Conservation (phyloP, 2,888 invertebrate species). For the Augochlorella aurata region DNA sequence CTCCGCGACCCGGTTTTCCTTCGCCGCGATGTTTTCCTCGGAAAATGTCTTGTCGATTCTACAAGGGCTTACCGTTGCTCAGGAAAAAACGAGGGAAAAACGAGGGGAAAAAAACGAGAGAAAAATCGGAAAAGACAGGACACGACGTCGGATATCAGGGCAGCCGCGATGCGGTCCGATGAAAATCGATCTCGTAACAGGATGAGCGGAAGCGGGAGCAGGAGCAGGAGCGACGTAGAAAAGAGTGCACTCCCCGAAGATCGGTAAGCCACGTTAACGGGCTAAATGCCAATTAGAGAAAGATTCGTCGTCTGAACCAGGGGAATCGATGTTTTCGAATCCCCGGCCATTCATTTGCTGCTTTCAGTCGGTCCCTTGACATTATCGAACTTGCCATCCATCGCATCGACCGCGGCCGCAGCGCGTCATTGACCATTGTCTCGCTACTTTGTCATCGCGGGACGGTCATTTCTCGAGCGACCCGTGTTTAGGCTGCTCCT, state of each 20-base stretch:
- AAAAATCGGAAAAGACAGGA: slow-evolving; percentile 16
- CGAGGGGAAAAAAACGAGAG: not conserved
- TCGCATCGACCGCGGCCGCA: not conserved
- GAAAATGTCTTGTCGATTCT: slow-evolving; percentile 39
- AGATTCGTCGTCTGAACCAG: slow-evolving; percentile 7
- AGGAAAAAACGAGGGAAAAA: not conserved
- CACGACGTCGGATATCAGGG: slow-evolving; percentile 23
- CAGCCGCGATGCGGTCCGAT: not conserved
- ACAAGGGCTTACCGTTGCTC: slow-evolving; percentile 11
- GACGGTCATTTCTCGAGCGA: slow-evolving; percentile 8
- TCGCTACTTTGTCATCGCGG: slow-evolving; percentile 2
- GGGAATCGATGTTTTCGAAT: not conserved
- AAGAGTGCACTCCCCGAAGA: not conserved
- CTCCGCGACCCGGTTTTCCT: not conserved
- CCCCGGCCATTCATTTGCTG: not conserved
- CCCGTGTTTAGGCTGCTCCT: not conserved
- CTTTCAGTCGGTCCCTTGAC: slow-evolving; percentile 3
- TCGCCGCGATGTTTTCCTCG: slow-evolving; percentile 11
- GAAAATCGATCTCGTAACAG: slow-evolving; percentile 32
- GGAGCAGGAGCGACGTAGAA: not conserved
- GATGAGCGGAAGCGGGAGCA: not conserved
- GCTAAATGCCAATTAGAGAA: slow-evolving; percentile 19
- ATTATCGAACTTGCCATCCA: not conserved
- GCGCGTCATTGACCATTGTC: not conserved
- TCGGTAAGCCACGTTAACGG: slow-evolving; percentile 13